A percentile compares a stretch with the other conserved stretches of the same genome.
Conservation (phyloP, 2,113 vertebrate genomes). For the Salvator merianae region DNA sequence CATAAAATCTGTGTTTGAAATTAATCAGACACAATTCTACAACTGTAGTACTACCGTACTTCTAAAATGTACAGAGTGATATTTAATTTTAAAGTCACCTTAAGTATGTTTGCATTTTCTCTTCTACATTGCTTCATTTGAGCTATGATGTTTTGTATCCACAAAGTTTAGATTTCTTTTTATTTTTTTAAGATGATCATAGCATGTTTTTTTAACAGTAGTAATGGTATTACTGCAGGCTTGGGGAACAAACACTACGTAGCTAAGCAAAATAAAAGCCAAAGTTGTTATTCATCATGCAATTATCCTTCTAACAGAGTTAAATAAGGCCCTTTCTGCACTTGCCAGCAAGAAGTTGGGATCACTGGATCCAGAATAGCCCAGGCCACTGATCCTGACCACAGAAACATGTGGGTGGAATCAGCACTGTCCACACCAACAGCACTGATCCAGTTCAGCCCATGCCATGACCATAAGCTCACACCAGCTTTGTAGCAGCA, state of each 20-base stretch:
- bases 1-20: slow-evolving; percentile 81
- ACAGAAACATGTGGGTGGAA: no score
- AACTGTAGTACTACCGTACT: slow-evolving; percentile 64
- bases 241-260: background rate
- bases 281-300: background rate
- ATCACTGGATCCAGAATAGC: no score
- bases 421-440: no score
- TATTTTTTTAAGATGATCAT: slow-evolving; percentile 35
- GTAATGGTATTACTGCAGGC: background rate
- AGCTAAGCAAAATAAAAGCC: background rate
- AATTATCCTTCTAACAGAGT: background rate
- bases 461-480: no score
- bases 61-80: slow-evolving; percentile 74
- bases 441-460: no score
- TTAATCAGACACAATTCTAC: slow-evolving; percentile 79
- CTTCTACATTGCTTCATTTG: slow-evolving; percentile 68
- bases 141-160: slow-evolving; percentile 71
- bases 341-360: no score
- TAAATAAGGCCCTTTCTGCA: no score
- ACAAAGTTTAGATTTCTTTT: slow-evolving; percentile 40
- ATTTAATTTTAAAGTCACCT: slow-evolving; percentile 80
- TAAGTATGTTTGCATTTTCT: slow-evolving; percentile 73
- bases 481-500: no score
- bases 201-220: slow-evolving; percentile 40
- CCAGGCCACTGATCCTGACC: no score